phyloP scores from a whole-genome alignment of 2,888 invertebrate species.

The Gymnocheta viridis region DNA sequence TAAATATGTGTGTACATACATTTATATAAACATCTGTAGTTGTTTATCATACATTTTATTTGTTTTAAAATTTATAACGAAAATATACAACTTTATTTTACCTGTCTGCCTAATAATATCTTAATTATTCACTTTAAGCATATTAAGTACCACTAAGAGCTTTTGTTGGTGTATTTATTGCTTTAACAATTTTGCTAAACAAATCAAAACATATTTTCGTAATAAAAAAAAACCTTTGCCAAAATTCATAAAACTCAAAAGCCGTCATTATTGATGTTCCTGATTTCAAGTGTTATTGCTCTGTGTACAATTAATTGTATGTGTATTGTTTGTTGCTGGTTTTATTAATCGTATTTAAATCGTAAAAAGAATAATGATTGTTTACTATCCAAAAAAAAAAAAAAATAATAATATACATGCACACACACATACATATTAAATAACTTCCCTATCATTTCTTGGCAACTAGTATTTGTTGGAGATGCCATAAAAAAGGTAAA shows the following conservation, averaged over 20 bases:
- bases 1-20: too few species aligned
- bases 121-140: neutral
- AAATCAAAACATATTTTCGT: neutral
- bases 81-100: slow-evolving; percentile 16
- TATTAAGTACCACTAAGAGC: neutral
- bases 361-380: neutral
- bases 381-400: slow-evolving; percentile 10
- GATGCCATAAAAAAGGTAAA: neutral
- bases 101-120: neutral
- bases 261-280: slow-evolving; percentile 19
- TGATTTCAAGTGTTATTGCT: slow-evolving; percentile 26
- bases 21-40: too few species aligned
- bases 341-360: neutral
- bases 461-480: slow-evolving; percentile 24
- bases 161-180: neutral
- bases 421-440: neutral
- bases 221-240: neutral
- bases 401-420: neutral
- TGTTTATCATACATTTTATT: slow-evolving; percentile 1
- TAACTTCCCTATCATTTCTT: slow-evolving; percentile 46
- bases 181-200: neutral
- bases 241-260: slow-evolving; percentile 6
- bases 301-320: neutral
- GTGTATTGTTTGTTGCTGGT: neutral
- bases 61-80: slow-evolving; percentile 16